Evolutionary conservation across 2,797 vertebrate species (phyloP).

Genomic region (Zalophus californianus): DNA sequence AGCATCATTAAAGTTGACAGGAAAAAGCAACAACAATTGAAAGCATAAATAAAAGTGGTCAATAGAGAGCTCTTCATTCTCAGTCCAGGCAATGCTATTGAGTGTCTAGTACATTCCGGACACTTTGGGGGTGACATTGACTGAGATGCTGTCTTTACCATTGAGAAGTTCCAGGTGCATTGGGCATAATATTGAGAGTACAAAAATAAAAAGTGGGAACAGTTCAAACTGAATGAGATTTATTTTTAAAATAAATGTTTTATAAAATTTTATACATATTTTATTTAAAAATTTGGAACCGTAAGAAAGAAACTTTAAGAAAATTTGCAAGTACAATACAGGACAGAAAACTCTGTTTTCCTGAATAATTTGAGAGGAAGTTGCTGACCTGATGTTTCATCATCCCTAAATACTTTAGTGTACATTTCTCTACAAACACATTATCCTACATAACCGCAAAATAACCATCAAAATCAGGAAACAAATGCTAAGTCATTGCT

Average conservation of each 20-base stretch:
- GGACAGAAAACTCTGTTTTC: neutral
- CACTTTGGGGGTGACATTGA: neutral
- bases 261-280: neutral
- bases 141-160: neutral
- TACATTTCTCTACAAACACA: neutral
- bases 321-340: neutral
- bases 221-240: neutral
- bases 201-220: neutral
- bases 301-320: neutral
- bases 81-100: neutral
- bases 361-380: neutral
- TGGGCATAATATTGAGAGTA: neutral
- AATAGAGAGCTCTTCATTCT: rapidly evolving
- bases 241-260: neutral
- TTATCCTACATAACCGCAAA: neutral
- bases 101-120: neutral
- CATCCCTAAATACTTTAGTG: neutral
- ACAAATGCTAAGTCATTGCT: neutral
- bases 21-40: neutral
- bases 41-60: neutral
- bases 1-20: neutral
- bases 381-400: neutral
- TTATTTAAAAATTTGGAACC: constrained; percentile 6
- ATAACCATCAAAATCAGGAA: neutral
- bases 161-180: neutral